phyloP scores from a whole-genome alignment of 2,797 vertebrate genomes.

The Chrosomus eos region DNA sequence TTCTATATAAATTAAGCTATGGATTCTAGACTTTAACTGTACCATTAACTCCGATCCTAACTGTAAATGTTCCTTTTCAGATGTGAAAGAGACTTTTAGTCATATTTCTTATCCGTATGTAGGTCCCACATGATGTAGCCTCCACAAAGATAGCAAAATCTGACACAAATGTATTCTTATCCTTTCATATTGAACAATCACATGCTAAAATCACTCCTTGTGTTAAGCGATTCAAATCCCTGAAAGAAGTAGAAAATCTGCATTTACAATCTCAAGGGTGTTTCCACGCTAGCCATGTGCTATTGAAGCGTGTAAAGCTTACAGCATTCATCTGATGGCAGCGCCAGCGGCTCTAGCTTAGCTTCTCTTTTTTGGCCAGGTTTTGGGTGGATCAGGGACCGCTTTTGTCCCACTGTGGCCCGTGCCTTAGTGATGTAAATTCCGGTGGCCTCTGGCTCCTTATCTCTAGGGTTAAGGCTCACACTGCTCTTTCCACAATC shows the following conservation, averaged over 20 bases:
- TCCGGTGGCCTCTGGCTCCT: slow-evolving; percentile 65
- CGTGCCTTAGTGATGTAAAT: slow-evolving; percentile 72
- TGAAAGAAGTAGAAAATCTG: slow-evolving; percentile 44
- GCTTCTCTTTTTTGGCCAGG: slow-evolving; percentile 51
- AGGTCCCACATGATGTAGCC: background rate
- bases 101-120: background rate
- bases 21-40: background rate
- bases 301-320: slow-evolving; percentile 50
- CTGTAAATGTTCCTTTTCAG: background rate
- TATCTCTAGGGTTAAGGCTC: slow-evolving; percentile 72
- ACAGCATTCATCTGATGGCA: slow-evolving; percentile 40
- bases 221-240: slow-evolving; percentile 42
- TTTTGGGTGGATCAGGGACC: slow-evolving; percentile 63
- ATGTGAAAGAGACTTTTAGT: background rate
- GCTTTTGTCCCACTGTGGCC: slow-evolving; percentile 69
- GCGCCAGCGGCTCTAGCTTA: slow-evolving; percentile 41
- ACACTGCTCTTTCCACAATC: slow-evolving; percentile 61
- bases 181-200: background rate
- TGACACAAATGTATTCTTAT: slow-evolving; percentile 40
- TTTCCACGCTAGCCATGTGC: slow-evolving; percentile 17
- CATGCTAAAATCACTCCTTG: slow-evolving; percentile 17
- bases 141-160: background rate
- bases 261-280: slow-evolving; percentile 44
- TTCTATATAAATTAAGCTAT: background rate
- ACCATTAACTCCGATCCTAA: background rate